Base-by-base conservation (phyloP, 2,888 invertebrate species). In the Cotesia congregata region DNA sequence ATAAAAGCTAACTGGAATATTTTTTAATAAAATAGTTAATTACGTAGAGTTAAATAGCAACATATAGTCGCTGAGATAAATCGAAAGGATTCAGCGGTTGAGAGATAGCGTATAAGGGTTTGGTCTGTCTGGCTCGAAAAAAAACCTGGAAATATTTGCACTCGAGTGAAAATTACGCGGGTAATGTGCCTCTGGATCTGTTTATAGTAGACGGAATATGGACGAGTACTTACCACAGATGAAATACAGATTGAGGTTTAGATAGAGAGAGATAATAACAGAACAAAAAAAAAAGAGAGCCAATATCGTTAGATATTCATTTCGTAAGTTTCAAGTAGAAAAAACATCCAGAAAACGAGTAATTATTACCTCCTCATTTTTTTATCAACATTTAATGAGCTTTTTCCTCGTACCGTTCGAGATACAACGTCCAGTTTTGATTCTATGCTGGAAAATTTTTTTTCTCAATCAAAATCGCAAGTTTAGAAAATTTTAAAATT, bases 301-400 rank as follows among this genome's bases (percentile, higher is more conserved):
- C 87, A 87, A 88, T 88, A 88, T 88, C 87, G 85, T 88, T 87
- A 88, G 88, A 88, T 87, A 88, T 86, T 88, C 87, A 86, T 88
- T 88, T 86, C 86, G 86, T 86, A 88, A 89, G 86, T 88, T 89
- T 88, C 83, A 85, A 89, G 86, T 88, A 86, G 86, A 87, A 87
- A 85, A 86, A 88, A 87, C 30, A 88, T 87, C 86, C 86, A 87
- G 84, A 85, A 86, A 73, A 41, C 15, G 15, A 7, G 38, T 39
- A 67, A 67, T 67, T 65, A 65, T 12, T 20, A n/a, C 67, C 15
- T 12, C 5, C 12, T 20, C 41, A 40, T 17, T 0, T 40, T 41
- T 50, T 6, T 20, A 30, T 59, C 50, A 50, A 40, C 17, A 40
- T 12, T 69, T 69, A 12, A n/a, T 50, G 17, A 69, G 30, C 12